Evolutionary conservation across 2,888 invertebrate species (phyloP).

Genomic region (Cataglyphis altisquamis): DNA sequence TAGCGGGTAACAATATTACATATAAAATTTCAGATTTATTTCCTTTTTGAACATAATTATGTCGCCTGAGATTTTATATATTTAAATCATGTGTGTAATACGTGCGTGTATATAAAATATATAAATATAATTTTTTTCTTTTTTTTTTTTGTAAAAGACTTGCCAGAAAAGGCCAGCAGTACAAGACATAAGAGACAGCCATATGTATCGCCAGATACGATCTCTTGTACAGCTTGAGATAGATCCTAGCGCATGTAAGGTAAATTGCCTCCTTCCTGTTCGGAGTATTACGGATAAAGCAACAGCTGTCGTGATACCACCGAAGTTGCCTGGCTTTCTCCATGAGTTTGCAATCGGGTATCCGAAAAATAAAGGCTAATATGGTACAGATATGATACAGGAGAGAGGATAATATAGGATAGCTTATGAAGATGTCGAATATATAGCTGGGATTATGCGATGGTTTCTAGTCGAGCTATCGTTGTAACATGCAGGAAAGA

Average conservation of each 20-base stretch:
- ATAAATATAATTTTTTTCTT: neutral
- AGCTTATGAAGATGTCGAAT: slow-evolving; percentile 49
- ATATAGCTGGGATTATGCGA: slow-evolving; percentile 42
- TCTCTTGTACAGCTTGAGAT: slow-evolving; percentile 23
- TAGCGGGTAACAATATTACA: slow-evolving; percentile 14
- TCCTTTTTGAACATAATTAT: neutral
- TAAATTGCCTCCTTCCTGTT: slow-evolving; percentile 67
- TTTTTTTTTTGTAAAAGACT: neutral
- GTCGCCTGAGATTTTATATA: neutral
- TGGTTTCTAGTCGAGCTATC: slow-evolving; percentile 23
- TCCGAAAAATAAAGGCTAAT: slow-evolving; percentile 60
- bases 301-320: slow-evolving; percentile 67
- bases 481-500: slow-evolving; percentile 9
- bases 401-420: slow-evolving; percentile 47
- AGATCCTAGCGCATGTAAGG: slow-evolving; percentile 57
- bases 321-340: slow-evolving; percentile 49
- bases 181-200: slow-evolving; percentile 6
- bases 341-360: slow-evolving; percentile 63
- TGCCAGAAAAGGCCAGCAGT: neutral
- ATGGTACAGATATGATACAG: slow-evolving; percentile 49
- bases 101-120: neutral
- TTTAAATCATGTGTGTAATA: neutral
- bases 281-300: slow-evolving; percentile 65
- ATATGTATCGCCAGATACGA: neutral
- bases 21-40: slow-evolving; percentile 29